A percentile compares a stretch with the other conserved stretches of the same genome.
Conservation (phyloP, 2,797 vertebrate genomes). For the Acrossocheilus fasciatus region DNA sequence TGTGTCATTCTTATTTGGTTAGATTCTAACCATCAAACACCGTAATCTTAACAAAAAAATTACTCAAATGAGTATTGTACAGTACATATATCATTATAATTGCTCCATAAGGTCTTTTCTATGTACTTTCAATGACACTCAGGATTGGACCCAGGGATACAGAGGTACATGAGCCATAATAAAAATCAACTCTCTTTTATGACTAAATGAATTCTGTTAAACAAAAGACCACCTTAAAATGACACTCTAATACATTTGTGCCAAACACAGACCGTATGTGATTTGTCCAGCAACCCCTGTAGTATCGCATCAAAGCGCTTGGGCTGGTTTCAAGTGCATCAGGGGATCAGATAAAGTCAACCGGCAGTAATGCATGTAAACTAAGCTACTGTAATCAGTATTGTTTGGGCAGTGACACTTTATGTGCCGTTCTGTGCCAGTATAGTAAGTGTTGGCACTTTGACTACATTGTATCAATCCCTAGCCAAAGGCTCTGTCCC, state of each 20-base stretch:
- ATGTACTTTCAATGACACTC: slow-evolving; percentile 20
- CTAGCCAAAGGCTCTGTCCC: not conserved
- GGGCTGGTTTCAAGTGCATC: slow-evolving; percentile 9
- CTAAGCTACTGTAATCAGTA: not conserved
- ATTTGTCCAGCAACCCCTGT: not conserved
- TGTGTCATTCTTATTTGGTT: slow-evolving; percentile 73
- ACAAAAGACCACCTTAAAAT: not conserved
- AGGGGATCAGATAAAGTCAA: not conserved
- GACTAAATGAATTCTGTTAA: slow-evolving; percentile 7
- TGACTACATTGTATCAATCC: not conserved
- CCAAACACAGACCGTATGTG: not conserved
- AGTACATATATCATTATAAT: slow-evolving; percentile 63
- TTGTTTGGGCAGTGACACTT: slow-evolving; percentile 1
- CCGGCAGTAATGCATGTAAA: slow-evolving; percentile 20
- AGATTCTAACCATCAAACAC: slow-evolving; percentile 68
- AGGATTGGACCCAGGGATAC: slow-evolving; percentile 24
- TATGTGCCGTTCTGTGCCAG: not conserved
- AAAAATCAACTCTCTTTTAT: slow-evolving; percentile 30
- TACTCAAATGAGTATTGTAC: slow-evolving; percentile 67
- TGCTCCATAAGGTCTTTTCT: slow-evolving; percentile 31
- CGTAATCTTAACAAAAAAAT: slow-evolving; percentile 58
- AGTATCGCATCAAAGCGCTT: not conserved
- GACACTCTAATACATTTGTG: slow-evolving; percentile 3
- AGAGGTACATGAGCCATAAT: slow-evolving; percentile 17
- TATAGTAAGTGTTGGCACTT: slow-evolving; percentile 19